Evolutionary conservation across 2,888 invertebrate species (phyloP).

Genomic region (Zaprionus bogoriensis): DNA sequence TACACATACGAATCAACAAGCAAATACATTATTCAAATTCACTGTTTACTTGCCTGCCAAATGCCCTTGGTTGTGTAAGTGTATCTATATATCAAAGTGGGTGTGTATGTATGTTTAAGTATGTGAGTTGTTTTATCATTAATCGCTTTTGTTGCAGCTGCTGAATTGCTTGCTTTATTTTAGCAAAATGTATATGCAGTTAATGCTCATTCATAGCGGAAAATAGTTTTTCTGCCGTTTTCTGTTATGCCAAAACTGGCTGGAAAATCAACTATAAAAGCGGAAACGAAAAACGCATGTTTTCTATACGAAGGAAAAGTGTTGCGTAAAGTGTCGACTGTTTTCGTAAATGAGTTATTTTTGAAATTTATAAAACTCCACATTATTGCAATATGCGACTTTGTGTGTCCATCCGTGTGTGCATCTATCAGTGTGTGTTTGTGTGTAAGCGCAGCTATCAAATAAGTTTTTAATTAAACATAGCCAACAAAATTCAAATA

Average conservation of each 20-base stretch:
- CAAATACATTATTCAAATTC: constrained; percentile 77
- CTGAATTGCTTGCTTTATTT: constrained; percentile 40
- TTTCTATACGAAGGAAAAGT: constrained; percentile 14
- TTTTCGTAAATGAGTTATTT: constrained; percentile 67
- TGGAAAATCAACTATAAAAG: constrained; percentile 48
- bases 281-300: constrained; percentile 69
- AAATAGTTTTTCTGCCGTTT: constrained; percentile 39
- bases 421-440: background rate
- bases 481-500: constrained; percentile 57
- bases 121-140: constrained; percentile 51
- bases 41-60: constrained; percentile 65
- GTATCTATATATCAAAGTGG: background rate
- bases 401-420: constrained; percentile 23
- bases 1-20: constrained; percentile 72
- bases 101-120: background rate
- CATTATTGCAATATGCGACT: constrained; percentile 59
- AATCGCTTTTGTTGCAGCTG: constrained; percentile 66
- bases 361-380: constrained; percentile 57
- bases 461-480: constrained; percentile 71
- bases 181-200: constrained; percentile 62
- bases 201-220: constrained; percentile 73
- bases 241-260: constrained; percentile 3
- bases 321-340: constrained; percentile 10
- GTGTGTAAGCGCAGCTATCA: constrained; percentile 19
- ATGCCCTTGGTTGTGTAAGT: constrained; percentile 43